Evolutionary conservation across 1,140 invertebrate species (phyloP).

Genomic region (Lasioglossum albipes): DNA sequence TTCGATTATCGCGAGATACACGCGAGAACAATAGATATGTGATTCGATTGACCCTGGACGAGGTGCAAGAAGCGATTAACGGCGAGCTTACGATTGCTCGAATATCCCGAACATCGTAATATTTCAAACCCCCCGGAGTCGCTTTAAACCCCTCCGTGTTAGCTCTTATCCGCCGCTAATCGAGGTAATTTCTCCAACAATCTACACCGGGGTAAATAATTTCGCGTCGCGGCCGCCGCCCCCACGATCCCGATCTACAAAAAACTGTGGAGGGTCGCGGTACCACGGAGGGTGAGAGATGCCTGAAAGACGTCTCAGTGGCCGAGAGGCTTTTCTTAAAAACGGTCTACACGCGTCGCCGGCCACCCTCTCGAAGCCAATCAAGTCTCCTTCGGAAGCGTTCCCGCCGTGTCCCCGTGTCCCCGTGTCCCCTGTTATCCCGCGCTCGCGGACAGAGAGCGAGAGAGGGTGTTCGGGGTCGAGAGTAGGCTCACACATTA

Average conservation of each 20-base stretch:
- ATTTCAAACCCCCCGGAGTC: neutral
- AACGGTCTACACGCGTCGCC: conserved; percentile 32
- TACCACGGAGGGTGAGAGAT: neutral
- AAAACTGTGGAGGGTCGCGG: neutral
- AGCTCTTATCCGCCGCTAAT: neutral
- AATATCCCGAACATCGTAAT: neutral
- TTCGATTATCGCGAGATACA: too few species aligned
- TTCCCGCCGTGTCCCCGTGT: too few species aligned
- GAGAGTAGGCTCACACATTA: conserved; percentile 18
- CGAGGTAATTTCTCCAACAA: neutral
- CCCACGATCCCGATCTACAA: neutral
- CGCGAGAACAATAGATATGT: too few species aligned
- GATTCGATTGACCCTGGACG: too few species aligned
- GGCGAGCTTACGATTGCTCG: neutral
- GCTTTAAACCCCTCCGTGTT: neutral
- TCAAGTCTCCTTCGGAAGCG: conserved; percentile 43
- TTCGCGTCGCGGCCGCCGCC: neutral
- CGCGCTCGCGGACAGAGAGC: neutral
- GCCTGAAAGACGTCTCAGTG: neutral
- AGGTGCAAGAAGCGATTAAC: too few species aligned
- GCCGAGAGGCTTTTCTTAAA: conserved; percentile 5
- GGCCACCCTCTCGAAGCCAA: conserved; percentile 43
- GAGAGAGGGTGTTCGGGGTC: neutral
- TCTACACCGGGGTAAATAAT: neutral
- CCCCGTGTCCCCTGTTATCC: conserved; percentile 34